These are phyloP conservation scores for Anthopleura xanthogrammica DNA, from an alignment of 92 coral and sea anemone species.

Conservation along the genomic window DNA sequence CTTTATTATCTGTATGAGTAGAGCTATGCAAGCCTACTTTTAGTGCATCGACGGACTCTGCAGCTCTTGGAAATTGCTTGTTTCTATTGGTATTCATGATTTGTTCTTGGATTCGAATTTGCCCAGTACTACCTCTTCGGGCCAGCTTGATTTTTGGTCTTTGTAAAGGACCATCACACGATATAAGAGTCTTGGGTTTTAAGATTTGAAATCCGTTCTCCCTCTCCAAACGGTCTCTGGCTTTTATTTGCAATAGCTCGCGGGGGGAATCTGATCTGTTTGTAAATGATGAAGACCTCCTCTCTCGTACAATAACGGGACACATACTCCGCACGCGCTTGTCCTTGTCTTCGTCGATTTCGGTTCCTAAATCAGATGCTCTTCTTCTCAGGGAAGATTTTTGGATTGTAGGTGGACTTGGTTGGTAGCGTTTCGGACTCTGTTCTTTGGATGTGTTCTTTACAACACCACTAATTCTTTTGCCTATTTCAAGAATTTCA, in stretches of 20 bases:
- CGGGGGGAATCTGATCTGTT: conserved; percentile 1
- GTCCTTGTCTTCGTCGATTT: not conserved
- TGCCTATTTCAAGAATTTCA: not conserved
- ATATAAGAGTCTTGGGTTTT: not conserved
- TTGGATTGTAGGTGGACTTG: not conserved
- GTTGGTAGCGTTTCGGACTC: not conserved
- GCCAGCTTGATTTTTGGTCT: not conserved
- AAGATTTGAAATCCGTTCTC: not conserved
- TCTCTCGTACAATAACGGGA: not conserved
- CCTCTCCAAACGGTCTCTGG: conserved; percentile 10
- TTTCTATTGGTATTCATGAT: not conserved
- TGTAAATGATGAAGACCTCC: conserved; percentile 1
- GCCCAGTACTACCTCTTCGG: conserved; percentile 4
- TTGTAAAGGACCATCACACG: not conserved
- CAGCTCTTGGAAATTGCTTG: not conserved
- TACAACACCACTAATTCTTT: not conserved
- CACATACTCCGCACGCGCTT: not conserved
- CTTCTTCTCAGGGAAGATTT: not conserved
- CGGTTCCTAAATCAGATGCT: not conserved
- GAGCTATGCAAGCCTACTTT: not conserved
- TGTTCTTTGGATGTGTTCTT: not conserved
- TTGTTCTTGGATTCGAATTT: not conserved
- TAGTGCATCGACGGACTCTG: not conserved
- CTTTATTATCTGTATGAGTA: not conserved
- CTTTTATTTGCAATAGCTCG: conserved; percentile 3